Base-by-base conservation (phyloP, 1,140 invertebrate species). In the Ceratina calcarata region DNA sequence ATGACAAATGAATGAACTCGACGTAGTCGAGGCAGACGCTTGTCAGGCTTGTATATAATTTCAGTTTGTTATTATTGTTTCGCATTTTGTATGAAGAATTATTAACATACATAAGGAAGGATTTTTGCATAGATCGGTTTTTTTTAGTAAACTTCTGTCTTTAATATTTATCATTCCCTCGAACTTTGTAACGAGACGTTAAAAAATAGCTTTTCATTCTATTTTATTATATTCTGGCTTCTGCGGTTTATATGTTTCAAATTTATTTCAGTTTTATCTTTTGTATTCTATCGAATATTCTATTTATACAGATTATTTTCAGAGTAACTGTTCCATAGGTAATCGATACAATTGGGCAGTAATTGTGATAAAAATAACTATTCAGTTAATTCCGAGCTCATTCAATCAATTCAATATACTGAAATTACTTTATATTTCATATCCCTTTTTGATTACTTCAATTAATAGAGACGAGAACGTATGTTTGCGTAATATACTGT, bases 1-100 rank as follows among this genome's bases (percentile, higher is more conserved):
- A 57, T 57, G 76, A 71, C 76, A 78, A 78, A 78, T 20, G 65
- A 76, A 37, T 55, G n/a, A 45, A 10, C 24, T 45, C 22, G 65
- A 69, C 68, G 1, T 20, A 32, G 24, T 69, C 45, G 27, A 71
- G 15, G 27, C 8, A 8, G 45, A 64, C 45, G 55, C 18, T 49
- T 15, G 18, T 0, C 2, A 3, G 16, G 18, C 12, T 22, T 7
- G 8, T 15, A 32, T 45, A 45, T 45, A 45, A 45, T 45, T 45
- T 37, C 32, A 45, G 37, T 10, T 45, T 10, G 37, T 45, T 10
- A 45, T 10, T 45, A 2, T 37, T 37, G 32, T 37, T 37, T 0
- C 7, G 32, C 22, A 20, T 69, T 20, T 16, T 16, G 7, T 45
- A n/a, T 49, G 6, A 15, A 45, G 10, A 66, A 22, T n/a, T 57